phyloP scores from a whole-genome alignment of 2,888 invertebrate species.

The Ectemnius cavifrons region DNA sequence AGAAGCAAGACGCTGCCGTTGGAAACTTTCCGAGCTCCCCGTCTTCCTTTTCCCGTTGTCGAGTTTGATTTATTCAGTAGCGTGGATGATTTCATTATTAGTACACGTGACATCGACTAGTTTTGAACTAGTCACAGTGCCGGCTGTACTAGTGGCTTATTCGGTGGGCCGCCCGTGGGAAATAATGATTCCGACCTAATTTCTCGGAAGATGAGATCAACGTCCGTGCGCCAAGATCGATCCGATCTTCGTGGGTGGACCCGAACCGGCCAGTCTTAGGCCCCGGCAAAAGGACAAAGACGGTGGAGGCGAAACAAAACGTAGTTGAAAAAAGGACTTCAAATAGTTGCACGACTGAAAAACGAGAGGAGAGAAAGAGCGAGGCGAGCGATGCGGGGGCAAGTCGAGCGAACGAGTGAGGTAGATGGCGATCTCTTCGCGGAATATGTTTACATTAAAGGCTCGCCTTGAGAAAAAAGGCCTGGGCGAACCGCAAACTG shows the following conservation, averaged over 20 bases:
- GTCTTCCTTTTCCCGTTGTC: too few relatives aligned
- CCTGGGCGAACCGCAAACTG: conserved; percentile 66
- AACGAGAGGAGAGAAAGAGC: conserved; percentile 28
- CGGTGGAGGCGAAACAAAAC: conserved; percentile 41
- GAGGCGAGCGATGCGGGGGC: conserved; percentile 28
- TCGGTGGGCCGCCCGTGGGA: background rate
- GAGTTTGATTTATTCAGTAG: too few relatives aligned
- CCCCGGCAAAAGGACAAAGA: conserved; percentile 50
- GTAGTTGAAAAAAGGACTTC: conserved; percentile 30
- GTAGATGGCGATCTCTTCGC: conserved; percentile 62
- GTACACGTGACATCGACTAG: too few relatives aligned
- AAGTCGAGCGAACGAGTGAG: conserved; percentile 41
- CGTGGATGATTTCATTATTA: too few relatives aligned
- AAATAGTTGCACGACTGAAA: conserved; percentile 11
- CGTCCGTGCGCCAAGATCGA: conserved; percentile 28
- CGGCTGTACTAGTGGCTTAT: too few relatives aligned
- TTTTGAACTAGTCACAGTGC: too few relatives aligned
- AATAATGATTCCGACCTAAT: background rate
- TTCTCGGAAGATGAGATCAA: conserved; percentile 31
- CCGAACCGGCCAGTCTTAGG: conserved; percentile 23
- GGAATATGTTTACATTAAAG: conserved; percentile 72
- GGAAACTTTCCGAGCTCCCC: too few relatives aligned
- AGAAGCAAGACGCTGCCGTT: too few relatives aligned
- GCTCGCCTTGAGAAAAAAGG: conserved; percentile 56
- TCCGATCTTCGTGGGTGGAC: conserved; percentile 62